Percentiles rank a stretch among this genome's conserved stretches.
Evolutionary conservation across 1,140 invertebrate genomes (phyloP).

Genomic region (Orius insidiosus): DNA sequence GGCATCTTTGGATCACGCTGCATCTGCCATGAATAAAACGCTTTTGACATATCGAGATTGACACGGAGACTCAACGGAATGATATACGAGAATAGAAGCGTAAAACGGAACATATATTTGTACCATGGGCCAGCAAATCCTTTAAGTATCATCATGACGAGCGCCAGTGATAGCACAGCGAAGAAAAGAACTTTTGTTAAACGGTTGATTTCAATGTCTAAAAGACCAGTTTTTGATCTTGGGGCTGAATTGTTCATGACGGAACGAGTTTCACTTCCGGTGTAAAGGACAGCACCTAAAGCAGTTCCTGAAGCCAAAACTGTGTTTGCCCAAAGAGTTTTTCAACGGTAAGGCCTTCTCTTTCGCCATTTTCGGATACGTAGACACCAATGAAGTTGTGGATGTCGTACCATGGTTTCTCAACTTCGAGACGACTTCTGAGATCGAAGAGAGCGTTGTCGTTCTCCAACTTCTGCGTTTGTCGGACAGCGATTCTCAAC

Average conservation of each 20-base stretch:
- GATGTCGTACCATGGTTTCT: constrained; percentile 95
- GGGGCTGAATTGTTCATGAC: constrained; percentile 97
- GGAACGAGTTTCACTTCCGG: constrained; percentile 85
- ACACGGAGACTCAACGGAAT: constrained; percentile 80
- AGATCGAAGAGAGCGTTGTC: constrained; percentile 50
- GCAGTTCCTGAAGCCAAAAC: constrained; percentile 93
- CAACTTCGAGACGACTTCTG: constrained; percentile 79
- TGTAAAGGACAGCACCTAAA: constrained; percentile 91
- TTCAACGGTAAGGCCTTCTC: constrained; percentile 77
- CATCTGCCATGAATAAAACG: constrained; percentile 93
- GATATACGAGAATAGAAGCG: constrained; percentile 96
- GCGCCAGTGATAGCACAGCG: constrained; percentile 74
- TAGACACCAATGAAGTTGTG: constrained; percentile 90
- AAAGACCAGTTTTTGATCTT: constrained; percentile 80
- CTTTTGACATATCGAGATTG: constrained; percentile 97
- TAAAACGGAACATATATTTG: constrained; percentile 87
- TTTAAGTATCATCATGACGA: constrained; percentile 92
- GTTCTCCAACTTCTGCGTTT: constrained; percentile 72
- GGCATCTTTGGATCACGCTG: constrained; percentile 82
- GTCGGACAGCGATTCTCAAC: constrained; percentile 77
- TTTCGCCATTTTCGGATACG: constrained; percentile 41
- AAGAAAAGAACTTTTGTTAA: constrained; percentile 89
- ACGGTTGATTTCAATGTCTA: constrained; percentile 92
- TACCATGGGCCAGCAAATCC: constrained; percentile 94
- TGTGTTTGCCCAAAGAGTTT: constrained; percentile 98